Evolutionary conservation across 1,140 invertebrate species (phyloP).

Genomic region (Drosophila lini): DNA sequence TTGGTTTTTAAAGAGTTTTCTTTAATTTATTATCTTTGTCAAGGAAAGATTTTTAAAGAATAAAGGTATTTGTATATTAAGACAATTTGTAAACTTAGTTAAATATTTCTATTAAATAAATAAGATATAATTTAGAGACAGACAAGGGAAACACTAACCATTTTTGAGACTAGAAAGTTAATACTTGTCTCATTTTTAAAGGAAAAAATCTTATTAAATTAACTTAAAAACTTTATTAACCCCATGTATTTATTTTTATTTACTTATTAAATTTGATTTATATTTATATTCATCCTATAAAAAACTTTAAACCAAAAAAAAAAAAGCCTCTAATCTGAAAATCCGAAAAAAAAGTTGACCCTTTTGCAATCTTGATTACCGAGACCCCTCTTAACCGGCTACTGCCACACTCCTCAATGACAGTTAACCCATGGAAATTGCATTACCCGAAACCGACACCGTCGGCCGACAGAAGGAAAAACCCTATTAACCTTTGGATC

Average conservation of each 20-base stretch:
- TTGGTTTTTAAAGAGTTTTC: neutral
- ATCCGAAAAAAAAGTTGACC: neutral
- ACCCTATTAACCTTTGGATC: slow-evolving; percentile 75
- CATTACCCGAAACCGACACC: slow-evolving; percentile 40
- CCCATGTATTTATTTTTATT: no score
- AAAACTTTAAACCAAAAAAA: neutral
- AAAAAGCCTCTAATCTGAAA: neutral
- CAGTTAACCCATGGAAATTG: slow-evolving; percentile 55
- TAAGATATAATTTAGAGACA: no score
- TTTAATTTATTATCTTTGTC: neutral
- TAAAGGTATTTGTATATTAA: no score
- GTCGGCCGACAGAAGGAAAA: slow-evolving; percentile 38
- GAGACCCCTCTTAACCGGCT: slow-evolving; percentile 20
- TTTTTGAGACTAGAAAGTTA: neutral
- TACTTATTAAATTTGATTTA: no score
- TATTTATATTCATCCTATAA: no score
- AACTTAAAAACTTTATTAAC: no score
- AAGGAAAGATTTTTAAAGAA: neutral
- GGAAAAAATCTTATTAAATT: no score
- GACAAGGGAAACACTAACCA: no score
- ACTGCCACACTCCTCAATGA: slow-evolving; percentile 41
- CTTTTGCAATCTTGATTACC: slow-evolving; percentile 6
- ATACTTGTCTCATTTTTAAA: no score
- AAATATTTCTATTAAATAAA: neutral
- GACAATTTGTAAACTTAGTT: neutral